Evolutionary conservation across 2,113 vertebrate genomes (phyloP), one percentile per base, ranked within the genome.

Genomic region (Dromaius novaehollandiae): DNA sequence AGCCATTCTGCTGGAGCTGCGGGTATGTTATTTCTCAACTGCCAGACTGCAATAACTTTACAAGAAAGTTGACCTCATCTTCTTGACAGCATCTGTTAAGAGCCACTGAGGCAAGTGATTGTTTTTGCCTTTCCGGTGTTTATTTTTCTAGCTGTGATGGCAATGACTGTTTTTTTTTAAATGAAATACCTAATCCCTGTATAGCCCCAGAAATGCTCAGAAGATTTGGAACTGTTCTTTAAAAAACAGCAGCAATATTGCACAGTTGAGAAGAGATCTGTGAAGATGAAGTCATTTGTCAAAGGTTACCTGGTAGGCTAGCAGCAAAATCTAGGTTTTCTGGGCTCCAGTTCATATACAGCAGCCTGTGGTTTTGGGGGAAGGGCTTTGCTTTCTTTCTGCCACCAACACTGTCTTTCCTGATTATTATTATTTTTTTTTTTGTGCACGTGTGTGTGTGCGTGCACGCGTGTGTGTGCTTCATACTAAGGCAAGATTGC

Each of bases 21-120:
- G 15, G 73, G 44, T 83, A 3, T 83, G 16, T 63, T 79, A 51
- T 84, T 89, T 86, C 88, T 86, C 91, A 83, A 16, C 85, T 93
- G 82, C 68, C 94, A 97, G 82, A 68, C 71, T 87, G 48, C 79
- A 90, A 5, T 42, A 86, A 86, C 82, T 95, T 78, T 81, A 66
- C 38, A 40, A 40, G 24, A 88, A 91, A 68, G 55, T 44, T 88
- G 79, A 90, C 89, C 56, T 95, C 82, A 76, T 92, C 76, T 80
- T 89, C 84, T 76, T 92, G 91, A 91, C 46, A 80, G 44, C 53
- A 42, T 77, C 91, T 90, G 19, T 82, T 95, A 82, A 74, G 71
- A 96, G 71, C 66, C 42, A 78, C 75, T n/a, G 48, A 89, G 21
- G 60, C 87, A 88, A 95, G 58, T 71, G 66, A 66, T 73, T 80